Percentiles rank a stretch among this genome's conserved stretches.
Evolutionary conservation across 2,113 vertebrate genomes (phyloP).

Genomic region (Anser cygnoides): DNA sequence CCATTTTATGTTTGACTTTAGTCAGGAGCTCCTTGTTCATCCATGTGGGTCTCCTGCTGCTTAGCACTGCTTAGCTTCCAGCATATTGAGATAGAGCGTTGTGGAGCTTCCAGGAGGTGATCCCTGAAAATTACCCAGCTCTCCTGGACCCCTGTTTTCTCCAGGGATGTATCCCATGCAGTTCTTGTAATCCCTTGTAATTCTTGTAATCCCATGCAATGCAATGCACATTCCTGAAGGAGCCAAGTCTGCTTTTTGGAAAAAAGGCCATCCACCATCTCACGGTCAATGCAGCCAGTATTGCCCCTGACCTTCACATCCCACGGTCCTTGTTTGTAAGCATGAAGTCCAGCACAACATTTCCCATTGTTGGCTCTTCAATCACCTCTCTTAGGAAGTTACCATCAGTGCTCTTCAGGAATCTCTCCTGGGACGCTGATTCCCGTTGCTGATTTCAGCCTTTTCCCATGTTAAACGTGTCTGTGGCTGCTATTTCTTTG

Average conservation of each 20-base stretch:
- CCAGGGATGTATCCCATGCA: not conserved
- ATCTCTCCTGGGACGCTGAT: not conserved
- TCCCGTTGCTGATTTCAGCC: not conserved
- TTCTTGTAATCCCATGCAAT: not conserved
- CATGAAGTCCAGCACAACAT: not conserved
- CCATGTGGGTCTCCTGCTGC: not conserved
- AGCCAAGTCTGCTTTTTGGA: not conserved
- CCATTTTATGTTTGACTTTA: not conserved
- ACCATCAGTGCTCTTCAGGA: not conserved
- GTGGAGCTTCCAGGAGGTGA: not conserved
- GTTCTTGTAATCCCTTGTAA: not conserved
- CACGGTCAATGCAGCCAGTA: not conserved
- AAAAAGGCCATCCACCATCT: not conserved
- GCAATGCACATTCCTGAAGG: not conserved
- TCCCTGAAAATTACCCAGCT: not conserved
- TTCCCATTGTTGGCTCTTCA: not conserved
- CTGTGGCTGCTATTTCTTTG: not conserved
- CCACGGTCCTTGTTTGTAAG: not conserved
- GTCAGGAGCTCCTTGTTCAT: not conserved
- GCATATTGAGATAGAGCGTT: not conserved
- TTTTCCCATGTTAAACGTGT: not conserved
- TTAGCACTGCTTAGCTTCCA: not conserved
- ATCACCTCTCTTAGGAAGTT: not conserved
- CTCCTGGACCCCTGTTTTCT: not conserved
- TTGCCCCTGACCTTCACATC: not conserved